Evolutionary conservation across 2,113 vertebrate genomes (phyloP).

Genomic region (Gavia stellata): DNA sequence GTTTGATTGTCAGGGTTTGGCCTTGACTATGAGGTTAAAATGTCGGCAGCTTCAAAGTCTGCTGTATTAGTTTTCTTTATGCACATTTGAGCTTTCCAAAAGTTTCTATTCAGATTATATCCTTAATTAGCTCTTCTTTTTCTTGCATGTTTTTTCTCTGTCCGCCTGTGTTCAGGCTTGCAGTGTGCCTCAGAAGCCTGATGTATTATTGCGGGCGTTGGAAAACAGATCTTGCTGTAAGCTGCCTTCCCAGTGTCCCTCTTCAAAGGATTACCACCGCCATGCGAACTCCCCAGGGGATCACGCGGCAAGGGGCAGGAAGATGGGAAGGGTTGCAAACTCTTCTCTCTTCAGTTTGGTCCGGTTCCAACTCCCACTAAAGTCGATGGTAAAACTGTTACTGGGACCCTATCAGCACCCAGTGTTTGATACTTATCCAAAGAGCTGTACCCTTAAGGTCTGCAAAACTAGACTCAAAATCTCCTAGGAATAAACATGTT

Average conservation of each 20-base stretch:
- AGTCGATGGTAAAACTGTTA: not conserved
- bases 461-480: not conserved
- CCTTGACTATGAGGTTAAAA: not conserved
- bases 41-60: not conserved
- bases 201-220: not conserved
- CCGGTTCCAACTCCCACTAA: accelerated
- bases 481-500: not conserved
- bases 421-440: not conserved
- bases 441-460: not conserved
- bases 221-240: not conserved
- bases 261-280: not conserved
- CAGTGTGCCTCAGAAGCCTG: not conserved
- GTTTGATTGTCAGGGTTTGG: not conserved
- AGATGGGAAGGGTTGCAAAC: not conserved
- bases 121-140: not conserved
- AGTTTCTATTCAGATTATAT: not conserved
- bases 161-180: accelerated
- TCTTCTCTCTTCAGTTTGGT: not conserved
- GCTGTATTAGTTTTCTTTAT: not conserved
- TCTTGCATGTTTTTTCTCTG: accelerated
- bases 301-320: not conserved
- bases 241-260: not conserved
- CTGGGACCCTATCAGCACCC: not conserved
- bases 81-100: not conserved
- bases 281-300: not conserved